These are phyloP conservation scores for Phrixothrix hirtus DNA, from an alignment of 2,888 invertebrate species.

Conservation along the genomic window DNA sequence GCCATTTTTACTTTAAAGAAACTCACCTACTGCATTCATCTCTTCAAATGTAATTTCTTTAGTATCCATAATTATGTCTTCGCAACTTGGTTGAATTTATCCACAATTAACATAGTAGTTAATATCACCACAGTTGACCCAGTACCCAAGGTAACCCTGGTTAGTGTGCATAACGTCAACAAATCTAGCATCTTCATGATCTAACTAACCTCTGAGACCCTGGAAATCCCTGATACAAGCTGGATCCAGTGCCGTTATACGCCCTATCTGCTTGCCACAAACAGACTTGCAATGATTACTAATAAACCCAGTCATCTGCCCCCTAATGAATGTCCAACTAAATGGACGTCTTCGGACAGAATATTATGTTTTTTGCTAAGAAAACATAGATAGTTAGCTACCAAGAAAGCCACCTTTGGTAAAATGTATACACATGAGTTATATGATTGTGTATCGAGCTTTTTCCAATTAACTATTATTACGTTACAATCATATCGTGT, in stretches of 20 bases:
- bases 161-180: conserved; percentile 9
- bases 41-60: no score
- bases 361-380: neutral
- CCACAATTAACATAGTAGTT: conserved; percentile 1
- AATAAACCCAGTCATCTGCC: conserved; percentile 10
- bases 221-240: neutral
- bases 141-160: conserved; percentile 6
- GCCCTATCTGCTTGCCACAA: neutral
- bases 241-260: conserved; percentile 11
- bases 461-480: conserved; percentile 4
- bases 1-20: no score
- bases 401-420: conserved; percentile 1
- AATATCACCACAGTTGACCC: neutral
- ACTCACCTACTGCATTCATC: no score
- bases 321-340: conserved; percentile 11
- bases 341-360: neutral
- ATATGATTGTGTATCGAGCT: neutral
- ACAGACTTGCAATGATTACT: neutral
- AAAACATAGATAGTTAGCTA: neutral
- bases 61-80: no score
- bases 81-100: conserved; percentile 52
- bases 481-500: conserved; percentile 7
- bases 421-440: neutral
- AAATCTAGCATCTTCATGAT: conserved; percentile 8
- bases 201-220: neutral